Percentiles rank a stretch among this genome's conserved stretches.
These are phyloP conservation scores for Apotomis capreana DNA, from an alignment of 2,888 invertebrate genomes.

Conservation along the genomic window DNA sequence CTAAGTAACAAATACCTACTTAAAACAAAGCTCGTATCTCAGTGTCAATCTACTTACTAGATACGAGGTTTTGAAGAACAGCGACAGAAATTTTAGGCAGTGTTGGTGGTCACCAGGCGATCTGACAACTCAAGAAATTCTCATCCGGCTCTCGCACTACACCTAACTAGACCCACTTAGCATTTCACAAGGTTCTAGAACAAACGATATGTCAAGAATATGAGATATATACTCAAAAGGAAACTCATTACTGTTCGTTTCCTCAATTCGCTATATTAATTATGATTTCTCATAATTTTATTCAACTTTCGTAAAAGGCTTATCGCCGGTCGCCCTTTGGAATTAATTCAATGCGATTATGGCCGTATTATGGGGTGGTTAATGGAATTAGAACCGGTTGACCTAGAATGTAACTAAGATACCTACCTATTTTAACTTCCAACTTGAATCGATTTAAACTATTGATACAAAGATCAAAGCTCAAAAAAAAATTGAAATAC, in stretches of 20 bases:
- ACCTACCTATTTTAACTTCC: too few relatives aligned
- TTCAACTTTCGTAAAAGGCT: conserved; percentile 19
- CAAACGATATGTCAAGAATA: conserved; percentile 37
- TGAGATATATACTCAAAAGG: conserved; percentile 33
- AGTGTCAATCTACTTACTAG: too few relatives aligned
- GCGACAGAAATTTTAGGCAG: too few relatives aligned
- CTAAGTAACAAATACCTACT: too few relatives aligned
- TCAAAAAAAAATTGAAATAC: too few relatives aligned
- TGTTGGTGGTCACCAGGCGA: too few relatives aligned
- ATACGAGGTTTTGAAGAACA: too few relatives aligned
- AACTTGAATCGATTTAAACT: too few relatives aligned
- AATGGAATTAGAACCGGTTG: not conserved
- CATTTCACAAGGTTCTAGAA: conserved; percentile 38
- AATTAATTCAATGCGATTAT: conserved; percentile 17
- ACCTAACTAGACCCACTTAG: conserved; percentile 27
- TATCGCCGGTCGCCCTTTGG: conserved; percentile 19
- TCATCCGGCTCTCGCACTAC: conserved; percentile 1
- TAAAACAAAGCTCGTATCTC: too few relatives aligned
- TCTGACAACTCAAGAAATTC: not conserved
- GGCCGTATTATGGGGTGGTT: not conserved
- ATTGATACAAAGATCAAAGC: too few relatives aligned
- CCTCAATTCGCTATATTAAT: conserved; percentile 36
- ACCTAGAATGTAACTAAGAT: not conserved
- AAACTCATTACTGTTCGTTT: conserved; percentile 33
- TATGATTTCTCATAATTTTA: conserved; percentile 32